Evolutionary conservation across 1,140 invertebrate genomes (phyloP), one percentile per base, ranked within the genome.

Genomic region (Drosophila baimaii): DNA sequence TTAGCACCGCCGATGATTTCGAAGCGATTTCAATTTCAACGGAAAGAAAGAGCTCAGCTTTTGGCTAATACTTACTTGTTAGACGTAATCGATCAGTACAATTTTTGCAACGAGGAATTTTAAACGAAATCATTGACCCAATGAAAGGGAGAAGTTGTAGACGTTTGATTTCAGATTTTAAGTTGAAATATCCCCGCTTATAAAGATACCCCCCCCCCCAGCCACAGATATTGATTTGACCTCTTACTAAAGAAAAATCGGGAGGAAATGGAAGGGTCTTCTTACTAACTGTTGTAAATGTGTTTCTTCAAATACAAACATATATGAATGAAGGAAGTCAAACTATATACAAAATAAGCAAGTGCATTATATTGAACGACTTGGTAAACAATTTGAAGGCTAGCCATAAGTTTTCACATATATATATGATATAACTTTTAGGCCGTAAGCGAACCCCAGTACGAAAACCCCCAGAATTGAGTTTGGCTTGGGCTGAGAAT

Each of bases 31-130:
- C 23, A 64, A 56, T 51, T 70, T 51, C 6, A 41, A 27, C 35
- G 55, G 44, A 54, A 39, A 44, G 58, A 65, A 29, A 46, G 29
- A 71, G 63, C 58, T 64, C 33, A 55, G 49, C 66, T 69, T 69
- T 70, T 71, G 68, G 46, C 43, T 39, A 52, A 51, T n/a, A 37
- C 35, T 37, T 83, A 76, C 46, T 85, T 83, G 51, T 85, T 84
- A 73, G 49, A 79, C 70, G 62, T 79, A 77, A 83, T 62, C 57
- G 68, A 79, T 65, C 61, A 88, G 83, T 88, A 88, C 79, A 88
- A 88, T 70, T 82, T 88, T 88, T 62, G 83, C 84, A 88, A 88
- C 83, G 82, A 88, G 79, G 83, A 86, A 88, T 86, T 86, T 86
- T 75, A 58, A 82, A 75, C 43, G 41, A 82, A 73, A 41, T 25